phyloP scores from a whole-genome alignment of 1,140 invertebrate species.

The Macrosteles quadrilineatus region DNA sequence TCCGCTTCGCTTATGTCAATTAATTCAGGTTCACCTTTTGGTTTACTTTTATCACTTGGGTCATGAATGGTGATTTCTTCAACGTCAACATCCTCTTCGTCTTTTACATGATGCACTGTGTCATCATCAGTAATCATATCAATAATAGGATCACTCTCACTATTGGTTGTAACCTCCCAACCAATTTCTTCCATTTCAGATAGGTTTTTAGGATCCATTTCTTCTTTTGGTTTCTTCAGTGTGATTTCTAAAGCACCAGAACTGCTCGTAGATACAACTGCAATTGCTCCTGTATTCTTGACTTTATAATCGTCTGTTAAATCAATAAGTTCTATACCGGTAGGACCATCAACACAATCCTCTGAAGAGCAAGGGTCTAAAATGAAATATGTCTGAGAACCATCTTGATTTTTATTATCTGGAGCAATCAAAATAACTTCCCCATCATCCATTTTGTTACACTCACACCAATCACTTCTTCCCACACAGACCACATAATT shows the following conservation, averaged over 20 bases:
- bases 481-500: too few species aligned
- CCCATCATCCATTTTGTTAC: background rate
- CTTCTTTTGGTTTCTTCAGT: background rate
- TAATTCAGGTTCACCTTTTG: background rate
- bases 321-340: background rate
- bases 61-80: background rate
- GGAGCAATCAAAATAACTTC: conserved; percentile 9
- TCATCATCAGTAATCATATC: conserved; percentile 15
- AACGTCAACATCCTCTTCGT: conserved; percentile 4
- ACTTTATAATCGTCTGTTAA: background rate
- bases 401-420: conserved; percentile 11
- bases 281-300: conserved; percentile 3
- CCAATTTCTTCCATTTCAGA: background rate
- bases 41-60: background rate
- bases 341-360: background rate
- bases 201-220: background rate
- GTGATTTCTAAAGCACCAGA: conserved; percentile 2
- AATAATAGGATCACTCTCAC: background rate
- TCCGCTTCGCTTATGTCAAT: background rate
- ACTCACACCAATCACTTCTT: too few species aligned
- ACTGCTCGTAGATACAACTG: conserved; percentile 10
- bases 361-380: conserved; percentile 1
- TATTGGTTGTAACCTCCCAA: background rate
- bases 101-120: background rate
- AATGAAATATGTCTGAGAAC: background rate